Evolutionary conservation across 2,888 invertebrate species (phyloP).

Genomic region (Ctena decussata): DNA sequence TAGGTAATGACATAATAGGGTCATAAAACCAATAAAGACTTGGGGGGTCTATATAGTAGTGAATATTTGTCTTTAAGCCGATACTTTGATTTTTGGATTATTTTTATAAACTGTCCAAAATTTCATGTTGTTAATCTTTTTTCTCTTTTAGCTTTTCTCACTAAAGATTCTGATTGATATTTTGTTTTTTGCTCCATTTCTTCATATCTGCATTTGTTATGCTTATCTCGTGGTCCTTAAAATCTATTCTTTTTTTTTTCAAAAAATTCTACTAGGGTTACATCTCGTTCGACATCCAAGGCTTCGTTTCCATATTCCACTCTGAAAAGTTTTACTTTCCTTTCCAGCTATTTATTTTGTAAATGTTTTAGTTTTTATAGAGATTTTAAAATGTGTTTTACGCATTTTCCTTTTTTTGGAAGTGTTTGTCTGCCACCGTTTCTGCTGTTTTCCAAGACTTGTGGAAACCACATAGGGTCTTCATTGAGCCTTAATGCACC

Average conservation of each 20-base stretch:
- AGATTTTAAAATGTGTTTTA: neutral
- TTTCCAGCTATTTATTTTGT: neutral
- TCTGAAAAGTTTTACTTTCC: neutral
- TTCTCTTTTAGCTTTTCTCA: conserved; percentile 10
- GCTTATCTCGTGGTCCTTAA: neutral
- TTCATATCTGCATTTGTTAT: neutral
- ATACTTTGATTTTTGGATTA: neutral
- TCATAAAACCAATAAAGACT: too few species aligned
- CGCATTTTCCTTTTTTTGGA: neutral
- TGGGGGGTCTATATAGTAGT: too few species aligned
- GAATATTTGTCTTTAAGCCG: too few species aligned
- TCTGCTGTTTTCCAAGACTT: neutral
- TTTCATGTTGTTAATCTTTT: conserved; percentile 17
- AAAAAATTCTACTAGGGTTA: neutral
- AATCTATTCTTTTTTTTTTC: neutral
- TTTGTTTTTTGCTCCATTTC: conserved; percentile 7
- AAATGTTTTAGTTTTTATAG: neutral
- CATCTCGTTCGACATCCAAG: conserved; percentile 7
- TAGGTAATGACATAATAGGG: too few species aligned
- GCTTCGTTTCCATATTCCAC: neutral
- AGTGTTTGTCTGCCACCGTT: neutral
- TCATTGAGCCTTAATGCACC: conserved; percentile 5
- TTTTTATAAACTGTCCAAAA: conserved; percentile 20
- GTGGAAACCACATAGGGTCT: conserved; percentile 29
- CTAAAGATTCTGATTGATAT: neutral